These are phyloP conservation scores for Plagodis pulveraria DNA, from an alignment of 2,888 invertebrate genomes.

Conservation along the genomic window DNA sequence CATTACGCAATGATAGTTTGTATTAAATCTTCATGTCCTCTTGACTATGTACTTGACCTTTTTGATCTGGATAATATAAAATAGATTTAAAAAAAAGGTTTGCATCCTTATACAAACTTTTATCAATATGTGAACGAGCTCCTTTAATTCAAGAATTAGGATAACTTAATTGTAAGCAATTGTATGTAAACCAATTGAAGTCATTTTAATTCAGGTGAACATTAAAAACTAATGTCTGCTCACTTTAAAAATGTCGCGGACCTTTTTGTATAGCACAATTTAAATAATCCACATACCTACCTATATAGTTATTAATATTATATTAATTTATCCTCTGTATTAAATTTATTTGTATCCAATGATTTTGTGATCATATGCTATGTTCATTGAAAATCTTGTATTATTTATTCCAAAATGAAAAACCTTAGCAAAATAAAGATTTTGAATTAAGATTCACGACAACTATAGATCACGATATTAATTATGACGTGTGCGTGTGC, in stretches of 20 bases:
- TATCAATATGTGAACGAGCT: background rate
- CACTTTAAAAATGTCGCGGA: slow-evolving; percentile 39
- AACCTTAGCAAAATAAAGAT: background rate
- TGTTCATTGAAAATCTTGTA: slow-evolving; percentile 54
- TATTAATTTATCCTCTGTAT: slow-evolving; percentile 38
- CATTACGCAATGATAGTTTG: too few relatives aligned
- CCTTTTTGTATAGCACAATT: slow-evolving; percentile 45
- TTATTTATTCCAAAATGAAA: slow-evolving; percentile 44
- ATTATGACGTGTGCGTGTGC: too few relatives aligned
- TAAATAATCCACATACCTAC: slow-evolving; percentile 20
- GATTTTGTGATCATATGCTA: slow-evolving; percentile 62
- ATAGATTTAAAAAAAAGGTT: too few relatives aligned
- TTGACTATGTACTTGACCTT: too few relatives aligned
- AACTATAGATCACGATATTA: too few relatives aligned
- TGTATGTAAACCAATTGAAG: background rate
- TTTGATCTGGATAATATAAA: too few relatives aligned
- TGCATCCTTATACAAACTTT: too few relatives aligned
- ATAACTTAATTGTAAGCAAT: background rate
- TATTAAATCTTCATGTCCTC: too few relatives aligned
- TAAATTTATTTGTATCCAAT: slow-evolving; percentile 56
- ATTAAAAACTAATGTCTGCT: slow-evolving; percentile 1
- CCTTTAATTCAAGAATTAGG: background rate
- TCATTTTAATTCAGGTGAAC: background rate
- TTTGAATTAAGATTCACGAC: too few relatives aligned
- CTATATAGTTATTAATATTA: slow-evolving; percentile 27